A percentile compares a stretch with the other conserved stretches of the same genome.
These are phyloP conservation scores for Homarus gammarus DNA, from an alignment of 2,888 invertebrate species.

Conservation along the genomic window DNA sequence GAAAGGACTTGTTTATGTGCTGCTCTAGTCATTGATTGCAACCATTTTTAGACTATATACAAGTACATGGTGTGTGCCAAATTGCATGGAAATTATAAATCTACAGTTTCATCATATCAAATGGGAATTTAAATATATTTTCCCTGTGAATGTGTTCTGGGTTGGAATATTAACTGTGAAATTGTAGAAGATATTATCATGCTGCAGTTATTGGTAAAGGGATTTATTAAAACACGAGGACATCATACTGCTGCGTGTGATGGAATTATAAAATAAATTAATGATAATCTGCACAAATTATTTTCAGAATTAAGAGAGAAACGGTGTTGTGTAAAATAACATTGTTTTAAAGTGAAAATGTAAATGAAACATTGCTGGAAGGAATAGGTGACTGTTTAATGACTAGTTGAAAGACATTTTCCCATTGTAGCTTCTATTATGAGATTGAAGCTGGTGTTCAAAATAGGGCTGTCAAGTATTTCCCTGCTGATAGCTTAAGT, in stretches of 20 bases:
- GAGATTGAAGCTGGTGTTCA: background rate
- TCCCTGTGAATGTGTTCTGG: no score
- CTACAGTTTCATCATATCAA: no score
- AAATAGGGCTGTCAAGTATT: background rate
- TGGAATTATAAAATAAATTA: no score
- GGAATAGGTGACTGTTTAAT: background rate
- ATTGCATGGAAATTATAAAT: no score
- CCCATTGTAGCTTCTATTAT: background rate
- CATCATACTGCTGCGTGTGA: no score
- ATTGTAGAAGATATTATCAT: no score
- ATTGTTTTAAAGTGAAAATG: background rate
- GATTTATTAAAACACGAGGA: no score
- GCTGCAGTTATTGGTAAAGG: no score
- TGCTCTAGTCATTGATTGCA: constrained; percentile 3
- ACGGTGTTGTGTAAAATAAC: background rate
- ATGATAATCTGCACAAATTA: no score
- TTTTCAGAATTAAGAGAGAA: no score
- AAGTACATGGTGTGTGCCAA: background rate
- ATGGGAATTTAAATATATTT: no score
- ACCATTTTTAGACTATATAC: background rate
- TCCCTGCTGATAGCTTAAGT: background rate
- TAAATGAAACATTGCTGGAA: background rate
- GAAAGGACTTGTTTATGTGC: background rate
- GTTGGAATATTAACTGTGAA: no score
- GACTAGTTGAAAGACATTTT: background rate